A percentile compares a stretch with the other conserved stretches of the same genome.
Evolutionary conservation across 2,888 invertebrate genomes (phyloP).

Genomic region (Heteromurus nitidus): DNA sequence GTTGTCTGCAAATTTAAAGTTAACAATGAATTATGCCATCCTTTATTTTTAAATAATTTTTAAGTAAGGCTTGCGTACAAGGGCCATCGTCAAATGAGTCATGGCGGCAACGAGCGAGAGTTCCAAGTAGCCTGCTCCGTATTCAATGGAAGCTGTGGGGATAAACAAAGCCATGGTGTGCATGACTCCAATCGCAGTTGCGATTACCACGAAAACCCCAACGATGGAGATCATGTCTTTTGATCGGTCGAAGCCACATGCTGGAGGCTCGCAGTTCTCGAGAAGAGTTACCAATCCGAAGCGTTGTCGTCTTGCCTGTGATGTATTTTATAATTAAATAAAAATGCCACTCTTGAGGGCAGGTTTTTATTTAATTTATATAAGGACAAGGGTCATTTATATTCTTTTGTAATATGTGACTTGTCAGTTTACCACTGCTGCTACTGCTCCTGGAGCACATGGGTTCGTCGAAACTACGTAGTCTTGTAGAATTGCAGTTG

Average conservation of each 20-base stretch:
- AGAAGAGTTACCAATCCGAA: background rate
- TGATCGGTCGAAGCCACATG: constrained; percentile 52
- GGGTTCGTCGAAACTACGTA: constrained; percentile 17
- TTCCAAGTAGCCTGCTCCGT: constrained; percentile 65
- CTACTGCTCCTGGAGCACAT: constrained; percentile 34
- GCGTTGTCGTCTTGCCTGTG: constrained; percentile 7
- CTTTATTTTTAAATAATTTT: constrained; percentile 6
- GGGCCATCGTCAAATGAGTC: constrained; percentile 50
- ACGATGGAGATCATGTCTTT: constrained; percentile 47
- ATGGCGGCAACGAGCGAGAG: constrained; percentile 38
- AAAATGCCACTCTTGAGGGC: too few relatives aligned
- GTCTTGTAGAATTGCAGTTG: constrained; percentile 29
- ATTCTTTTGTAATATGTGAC: too few relatives aligned
- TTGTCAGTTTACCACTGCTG: background rate
- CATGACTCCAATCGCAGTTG: constrained; percentile 54
- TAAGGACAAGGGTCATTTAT: too few relatives aligned
- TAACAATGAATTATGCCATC: background rate
- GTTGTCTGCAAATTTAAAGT: constrained; percentile 29
- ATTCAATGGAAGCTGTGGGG: constrained; percentile 43
- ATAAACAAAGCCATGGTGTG: constrained; percentile 54
- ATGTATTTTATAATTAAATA: too few relatives aligned
- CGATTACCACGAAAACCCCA: constrained; percentile 50
- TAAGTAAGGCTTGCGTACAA: constrained; percentile 24
- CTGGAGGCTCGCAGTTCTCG: constrained; percentile 34
- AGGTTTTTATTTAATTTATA: too few relatives aligned